Evolutionary conservation across 2,113 vertebrate species (phyloP), one percentile per base, ranked within the genome.

Genomic region (Spheniscus mendiculus): DNA sequence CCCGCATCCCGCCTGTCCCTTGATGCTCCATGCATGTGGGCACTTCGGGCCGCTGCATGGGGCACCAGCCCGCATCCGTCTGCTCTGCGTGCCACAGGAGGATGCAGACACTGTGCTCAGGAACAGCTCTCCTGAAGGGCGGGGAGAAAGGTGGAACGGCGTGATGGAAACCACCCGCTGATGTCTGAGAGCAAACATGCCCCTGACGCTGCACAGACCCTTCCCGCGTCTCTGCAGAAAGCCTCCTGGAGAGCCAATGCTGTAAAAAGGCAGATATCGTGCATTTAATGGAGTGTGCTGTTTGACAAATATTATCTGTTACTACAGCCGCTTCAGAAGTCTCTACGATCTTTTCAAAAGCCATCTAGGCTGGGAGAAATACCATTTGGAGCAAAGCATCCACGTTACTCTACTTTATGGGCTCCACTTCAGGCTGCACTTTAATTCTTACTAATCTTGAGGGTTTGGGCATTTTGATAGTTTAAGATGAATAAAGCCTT

Each of bases 1-100:
- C 65, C 66, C 3, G 3, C 26, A 26, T 34, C 47, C 70, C 5
- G 1, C 44, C 83, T 10, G 36, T 15, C 40, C 73, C 40, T n/a
- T 29, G 40, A 34, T 27, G 32, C 17, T 53, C 38, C 22, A 8
- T 2, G 6, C 1, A 0, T 0, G 0, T 0, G 6, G 42, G 16
- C 25, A 8, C 34, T 6, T 29, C 0, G 0, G 58, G 30, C 7
- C 2, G 0, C 38, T 22, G 49, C 70, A 22, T 0, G 9, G 20
- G 32, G 34, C 55, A 58, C 3, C 85, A 53, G 58, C 61, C 70
- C 2, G 3, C 44, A 30, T 3, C 29, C 32, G 0, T 1, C 12
- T 25, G 12, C 5, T 7, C 52, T 23, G 40, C 61, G 18, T 0
- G 0, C 12, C 15, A n/a, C 4, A 4, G 32, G 34, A 25, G 42